Evolutionary conservation across 2,888 invertebrate species (phyloP).

Genomic region (Tachystola acroxantha): DNA sequence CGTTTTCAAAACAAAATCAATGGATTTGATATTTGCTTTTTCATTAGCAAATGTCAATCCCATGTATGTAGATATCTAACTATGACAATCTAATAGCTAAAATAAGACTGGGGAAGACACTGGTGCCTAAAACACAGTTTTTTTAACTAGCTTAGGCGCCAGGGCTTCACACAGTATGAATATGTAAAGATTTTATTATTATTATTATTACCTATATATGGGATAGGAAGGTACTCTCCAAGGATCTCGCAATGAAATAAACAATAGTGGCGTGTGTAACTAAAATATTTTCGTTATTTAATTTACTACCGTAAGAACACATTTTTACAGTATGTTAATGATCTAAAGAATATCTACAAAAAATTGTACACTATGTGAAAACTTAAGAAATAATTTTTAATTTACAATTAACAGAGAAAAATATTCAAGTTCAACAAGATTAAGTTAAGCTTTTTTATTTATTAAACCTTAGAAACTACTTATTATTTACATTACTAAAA

Average conservation of each 20-base stretch:
- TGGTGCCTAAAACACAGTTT: too few species aligned
- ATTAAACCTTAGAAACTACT: conserved; percentile 40
- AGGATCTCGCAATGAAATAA: conserved; percentile 34
- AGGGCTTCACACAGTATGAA: too few species aligned
- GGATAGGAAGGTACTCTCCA: too few species aligned
- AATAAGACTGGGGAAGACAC: too few species aligned
- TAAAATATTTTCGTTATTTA: conserved; percentile 79
- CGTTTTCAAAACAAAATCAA: too few species aligned
- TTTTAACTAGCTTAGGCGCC: too few species aligned
- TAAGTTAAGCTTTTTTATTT: conserved; percentile 63
- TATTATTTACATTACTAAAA: conserved; percentile 66
- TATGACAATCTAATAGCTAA: too few species aligned
- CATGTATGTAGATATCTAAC: too few species aligned
- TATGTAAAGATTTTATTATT: too few species aligned
- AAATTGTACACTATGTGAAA: conserved; percentile 77
- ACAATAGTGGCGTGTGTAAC: conserved; percentile 64
- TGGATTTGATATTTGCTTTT: too few species aligned
- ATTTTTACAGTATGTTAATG: conserved; percentile 79
- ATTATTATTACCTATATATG: too few species aligned
- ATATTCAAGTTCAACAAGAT: conserved; percentile 73
- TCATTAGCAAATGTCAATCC: too few species aligned
- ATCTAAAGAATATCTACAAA: conserved; percentile 75
- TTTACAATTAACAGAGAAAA: conserved; percentile 74
- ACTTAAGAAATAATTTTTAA: conserved; percentile 65
- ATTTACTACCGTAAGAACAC: conserved; percentile 79